Evolutionary conservation across 2,113 vertebrate species (phyloP).

Genomic region (Terrapene triunguis): DNA sequence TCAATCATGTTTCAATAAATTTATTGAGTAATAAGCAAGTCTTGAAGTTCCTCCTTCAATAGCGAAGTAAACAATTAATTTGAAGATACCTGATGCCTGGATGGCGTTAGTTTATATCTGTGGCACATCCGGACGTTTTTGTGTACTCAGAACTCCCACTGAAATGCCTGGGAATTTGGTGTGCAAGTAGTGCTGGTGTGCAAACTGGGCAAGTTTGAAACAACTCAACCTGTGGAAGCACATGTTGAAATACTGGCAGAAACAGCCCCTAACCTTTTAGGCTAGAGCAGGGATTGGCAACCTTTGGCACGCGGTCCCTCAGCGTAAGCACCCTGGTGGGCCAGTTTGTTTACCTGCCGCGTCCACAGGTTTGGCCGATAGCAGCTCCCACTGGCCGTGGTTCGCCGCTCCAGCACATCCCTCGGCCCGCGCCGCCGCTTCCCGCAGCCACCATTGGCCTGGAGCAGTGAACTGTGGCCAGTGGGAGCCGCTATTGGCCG

Average conservation of each 20-base stretch:
- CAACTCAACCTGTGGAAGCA: neutral
- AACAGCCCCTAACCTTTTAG: neutral
- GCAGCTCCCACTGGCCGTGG: too few species aligned
- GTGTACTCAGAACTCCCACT: neutral
- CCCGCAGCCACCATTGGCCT: too few species aligned
- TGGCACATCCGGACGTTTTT: neutral
- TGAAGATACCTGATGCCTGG: too few species aligned
- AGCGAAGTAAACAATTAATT: neutral
- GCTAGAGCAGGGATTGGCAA: neutral
- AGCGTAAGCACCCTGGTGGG: too few species aligned
- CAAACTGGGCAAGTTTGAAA: neutral
- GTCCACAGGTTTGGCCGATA: too few species aligned
- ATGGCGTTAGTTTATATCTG: too few species aligned
- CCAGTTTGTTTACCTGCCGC: too few species aligned
- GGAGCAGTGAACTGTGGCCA: too few species aligned
- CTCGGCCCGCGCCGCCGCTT: too few species aligned
- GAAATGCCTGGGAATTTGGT: neutral
- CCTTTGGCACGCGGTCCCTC: too few species aligned
- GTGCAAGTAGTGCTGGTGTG: neutral
- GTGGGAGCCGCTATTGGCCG: too few species aligned
- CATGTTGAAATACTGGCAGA: neutral
- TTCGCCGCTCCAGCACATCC: too few species aligned
- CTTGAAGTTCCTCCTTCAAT: neutral
- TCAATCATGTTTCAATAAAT: slow-evolving; percentile 13
- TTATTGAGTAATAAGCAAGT: neutral